phyloP scores from a whole-genome alignment of 2,113 vertebrate genomes.

The Brienomyrus brachyistius region DNA sequence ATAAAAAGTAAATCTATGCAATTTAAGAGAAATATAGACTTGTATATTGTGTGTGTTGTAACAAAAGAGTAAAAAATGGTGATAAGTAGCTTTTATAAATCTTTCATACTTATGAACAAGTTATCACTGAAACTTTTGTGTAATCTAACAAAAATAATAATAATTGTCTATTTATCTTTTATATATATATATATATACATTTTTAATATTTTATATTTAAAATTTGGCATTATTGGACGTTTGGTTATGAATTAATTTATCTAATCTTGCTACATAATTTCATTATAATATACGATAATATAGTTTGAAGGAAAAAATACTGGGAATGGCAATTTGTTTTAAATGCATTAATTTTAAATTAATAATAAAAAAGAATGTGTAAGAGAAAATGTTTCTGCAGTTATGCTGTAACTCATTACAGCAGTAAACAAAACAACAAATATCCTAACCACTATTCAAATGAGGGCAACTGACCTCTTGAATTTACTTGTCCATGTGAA shows the following conservation, averaged over 20 bases:
- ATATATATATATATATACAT: not conserved
- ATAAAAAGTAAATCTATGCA: not conserved
- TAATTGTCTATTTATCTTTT: not conserved
- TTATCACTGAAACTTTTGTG: not conserved
- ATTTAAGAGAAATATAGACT: not conserved
- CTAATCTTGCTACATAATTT: not conserved
- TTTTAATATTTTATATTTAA: not conserved
- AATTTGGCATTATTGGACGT: not conserved
- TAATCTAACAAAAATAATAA: not conserved
- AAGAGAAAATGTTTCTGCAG: not conserved
- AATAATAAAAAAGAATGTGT: not conserved
- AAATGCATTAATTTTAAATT: not conserved
- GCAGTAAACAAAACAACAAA: not conserved
- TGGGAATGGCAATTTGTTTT: not conserved
- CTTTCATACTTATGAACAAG: not conserved
- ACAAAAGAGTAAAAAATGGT: not conserved
- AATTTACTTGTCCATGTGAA: not conserved
- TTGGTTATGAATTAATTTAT: not conserved
- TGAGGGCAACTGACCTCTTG: not conserved
- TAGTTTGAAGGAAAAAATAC: not conserved
- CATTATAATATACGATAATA: not conserved
- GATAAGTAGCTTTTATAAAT: not conserved
- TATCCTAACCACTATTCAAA: not conserved
- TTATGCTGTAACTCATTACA: not conserved
- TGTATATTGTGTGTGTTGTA: not conserved